phyloP scores from a whole-genome alignment of 1,140 invertebrate genomes.

The Drosophila rufa region DNA sequence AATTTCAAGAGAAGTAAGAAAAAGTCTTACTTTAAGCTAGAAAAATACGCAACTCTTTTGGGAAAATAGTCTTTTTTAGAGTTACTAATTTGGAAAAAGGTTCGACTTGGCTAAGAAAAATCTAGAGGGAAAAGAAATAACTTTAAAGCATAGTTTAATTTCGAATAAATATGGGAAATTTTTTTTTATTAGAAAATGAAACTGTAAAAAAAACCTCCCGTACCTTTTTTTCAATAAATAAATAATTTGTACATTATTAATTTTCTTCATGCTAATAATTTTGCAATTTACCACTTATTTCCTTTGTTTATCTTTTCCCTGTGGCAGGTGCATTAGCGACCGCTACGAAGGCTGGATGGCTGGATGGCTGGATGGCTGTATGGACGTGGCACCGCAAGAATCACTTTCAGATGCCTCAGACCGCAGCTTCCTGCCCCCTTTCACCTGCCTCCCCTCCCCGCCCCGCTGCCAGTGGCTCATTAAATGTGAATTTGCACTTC shows the following conservation, averaged over 20 bases:
- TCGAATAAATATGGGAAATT: not conserved
- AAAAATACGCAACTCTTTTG: not conserved
- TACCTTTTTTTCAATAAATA: not conserved
- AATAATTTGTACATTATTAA: slow-evolving; percentile 27
- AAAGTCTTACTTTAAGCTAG: not conserved
- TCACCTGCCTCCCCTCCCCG: slow-evolving; percentile 8
- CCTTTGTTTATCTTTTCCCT: slow-evolving; percentile 40
- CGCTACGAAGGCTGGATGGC: slow-evolving; percentile 3
- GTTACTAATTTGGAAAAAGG: not conserved
- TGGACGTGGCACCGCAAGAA: slow-evolving; percentile 44
- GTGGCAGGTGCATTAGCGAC: slow-evolving; percentile 27
- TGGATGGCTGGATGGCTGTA: slow-evolving; percentile 5
- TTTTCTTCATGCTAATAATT: slow-evolving; percentile 27
- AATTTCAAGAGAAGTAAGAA: not conserved
- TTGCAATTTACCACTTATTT: slow-evolving; percentile 34
- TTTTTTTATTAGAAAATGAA: not conserved
- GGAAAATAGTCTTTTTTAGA: not conserved
- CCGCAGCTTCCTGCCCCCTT: slow-evolving; percentile 43
- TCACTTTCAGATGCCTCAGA: slow-evolving; percentile 37
- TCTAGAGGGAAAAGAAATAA: not conserved
- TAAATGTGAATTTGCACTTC: slow-evolving; percentile 79
- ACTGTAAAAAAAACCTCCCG: not conserved
- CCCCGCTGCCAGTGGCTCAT: slow-evolving; percentile 55
- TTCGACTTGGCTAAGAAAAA: not conserved
- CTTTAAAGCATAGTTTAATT: no score